Evolutionary conservation across 2,797 vertebrate genomes (phyloP), one percentile per base, ranked within the genome.

Genomic region (Delichon dasypus): DNA sequence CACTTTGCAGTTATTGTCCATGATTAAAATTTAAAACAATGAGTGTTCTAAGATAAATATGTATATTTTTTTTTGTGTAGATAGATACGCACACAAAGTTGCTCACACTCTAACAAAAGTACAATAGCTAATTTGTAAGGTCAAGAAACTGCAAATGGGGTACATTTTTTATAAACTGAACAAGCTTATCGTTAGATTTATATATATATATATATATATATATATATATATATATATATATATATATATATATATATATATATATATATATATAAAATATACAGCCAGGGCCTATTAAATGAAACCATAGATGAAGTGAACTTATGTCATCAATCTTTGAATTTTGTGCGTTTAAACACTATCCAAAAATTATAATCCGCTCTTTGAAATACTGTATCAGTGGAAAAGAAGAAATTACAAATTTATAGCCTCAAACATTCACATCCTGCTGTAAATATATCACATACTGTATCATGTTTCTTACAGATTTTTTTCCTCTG

Each of bases 301-400:
- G 71, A 97, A 97, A 95, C 45, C 58, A 27, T 57, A 93, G 77
- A 93, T 80, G 75, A 90, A 89, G 50, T 77, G 58, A 89, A 94
- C 30, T 97, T 94, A 90, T n/a, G 66, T 88, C 79, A 85, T 96
- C n/a, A n/a, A n/a, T n/a, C n/a, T n/a, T n/a, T n/a, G n/a, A n/a
- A n/a, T n/a, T 97, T 93, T 92, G 71, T 91, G 85, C 65, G 25
- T 95, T 93, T 97, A 91, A 96, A 95, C 25, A 85, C 83, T 48
- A 83, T 95, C 91, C 92, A 95, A 96, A 97, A 96, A 94, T 88
- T 92, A 60, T 91, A 96, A 96, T 95, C 78, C 60, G 61, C 55
- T 84, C n/a, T 92, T 96, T 98, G 93, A 97, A 97, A 97, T 92
- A 92, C 54, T 94, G 45, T 93, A 88, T 92, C 90, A 89, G 36